Base-by-base conservation (phyloP, 2,797 vertebrate genomes). In the Dallia pectoralis region DNA sequence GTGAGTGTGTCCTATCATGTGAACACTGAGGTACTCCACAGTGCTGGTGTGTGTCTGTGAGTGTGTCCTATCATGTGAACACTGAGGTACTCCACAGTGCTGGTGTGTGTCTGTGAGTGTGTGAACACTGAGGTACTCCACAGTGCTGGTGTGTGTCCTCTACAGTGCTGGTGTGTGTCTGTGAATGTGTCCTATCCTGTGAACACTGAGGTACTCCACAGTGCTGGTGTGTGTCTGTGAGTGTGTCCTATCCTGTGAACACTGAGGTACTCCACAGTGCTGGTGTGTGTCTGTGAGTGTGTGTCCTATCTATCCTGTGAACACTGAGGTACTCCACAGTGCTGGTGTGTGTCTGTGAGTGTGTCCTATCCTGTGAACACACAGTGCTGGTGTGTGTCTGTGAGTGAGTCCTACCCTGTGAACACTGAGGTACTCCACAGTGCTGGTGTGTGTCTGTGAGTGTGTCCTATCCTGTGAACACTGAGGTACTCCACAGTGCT, bases 21-120 rank as follows among this genome's bases (percentile, higher is more conserved):
- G 97, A 97, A 80, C 97, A 99, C 70, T 96, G 94, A 2, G 96
- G 96, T 87, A 99, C 92, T 85, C 94, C 94, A 79, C 98, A 99
- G 81, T 94, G 93, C 89, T 99, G 95, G 65, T 96, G 94, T 73
- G 22, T 47, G 66, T 77, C 64, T 44, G 70, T 36, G 70, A 29
- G 65, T 72, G 64, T n/a, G 53, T 29, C 56, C 72, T 94, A 99
- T 97, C 97, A 89, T 97, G 93, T 19, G 97, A 97, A 80, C 97
- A 99, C 70, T 96, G 94, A 2, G 96, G 96, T 87, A 99, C 92
- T 85, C 94, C 94, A 79, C 98, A 99, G 81, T 94, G 93, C 89
- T 99, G 95, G 65, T 96, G 94, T 73, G 22, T 47, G 66, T 77
- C 64, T 44, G 70, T 36, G 70, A 29, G 65, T 72, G 64, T 97